Base-by-base conservation (phyloP, 2,797 vertebrate species). In the Oreochromis grahami region DNA sequence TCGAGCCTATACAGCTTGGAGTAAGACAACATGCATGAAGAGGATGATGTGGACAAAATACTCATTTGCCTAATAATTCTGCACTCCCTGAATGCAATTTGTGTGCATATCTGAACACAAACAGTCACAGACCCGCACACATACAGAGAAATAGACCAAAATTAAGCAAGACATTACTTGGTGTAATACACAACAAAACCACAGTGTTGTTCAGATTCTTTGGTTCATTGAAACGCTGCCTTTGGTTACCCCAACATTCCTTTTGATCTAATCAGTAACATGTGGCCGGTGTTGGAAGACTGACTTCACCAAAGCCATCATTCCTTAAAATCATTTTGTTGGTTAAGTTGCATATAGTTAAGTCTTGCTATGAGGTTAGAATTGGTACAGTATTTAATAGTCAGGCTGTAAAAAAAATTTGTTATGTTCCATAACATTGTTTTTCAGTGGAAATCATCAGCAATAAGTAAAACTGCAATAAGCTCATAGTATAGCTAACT, bases 41-140 rank as follows among this genome's bases (percentile, higher is more conserved):
- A n/a, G n/a, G n/a, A n/a, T n/a, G n/a, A n/a, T n/a, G n/a, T n/a
- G n/a, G n/a, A n/a, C n/a, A n/a, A n/a, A n/a, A n/a, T n/a, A n/a
- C n/a, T n/a, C n/a, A n/a, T n/a, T n/a, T n/a, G n/a, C n/a, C n/a
- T n/a, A n/a, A n/a, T n/a, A n/a, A n/a, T n/a, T n/a, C n/a, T n/a
- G n/a, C n/a, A n/a, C n/a, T n/a, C n/a, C n/a, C n/a, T n/a, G n/a
- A n/a, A n/a, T n/a, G n/a, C n/a, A n/a, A n/a, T n/a, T n/a, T 80
- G 77, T 11, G 29, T 87, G 84, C 68, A 83, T 55, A 86, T 70
- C 53, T 89, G 68, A 84, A 82, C 26, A 81, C 79, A 86, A 84
- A 89, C 60, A 72, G 65, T 84, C 21, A 51, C 50, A 72, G 45
- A 81, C 21, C 4, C 21, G 83, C 51, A 82, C 36, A 1, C 41